These are phyloP conservation scores for Spilogale gracilis DNA, from an alignment of 2,113 vertebrate species.

Conservation along the genomic window DNA sequence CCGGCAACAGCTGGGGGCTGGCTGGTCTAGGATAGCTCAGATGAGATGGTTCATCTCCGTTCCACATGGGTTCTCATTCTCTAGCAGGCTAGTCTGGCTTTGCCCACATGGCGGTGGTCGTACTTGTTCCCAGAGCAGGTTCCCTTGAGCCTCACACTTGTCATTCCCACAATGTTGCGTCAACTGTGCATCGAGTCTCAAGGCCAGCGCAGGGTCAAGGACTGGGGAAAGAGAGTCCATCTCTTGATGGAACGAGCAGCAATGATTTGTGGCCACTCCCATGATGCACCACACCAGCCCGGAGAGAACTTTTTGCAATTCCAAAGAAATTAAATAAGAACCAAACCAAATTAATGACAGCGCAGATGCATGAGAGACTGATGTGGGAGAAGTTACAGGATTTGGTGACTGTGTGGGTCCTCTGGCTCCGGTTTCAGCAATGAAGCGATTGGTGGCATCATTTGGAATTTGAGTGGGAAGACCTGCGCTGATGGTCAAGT, in stretches of 20 bases:
- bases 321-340: conserved; percentile 1
- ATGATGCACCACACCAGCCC: background rate
- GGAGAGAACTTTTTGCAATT: background rate
- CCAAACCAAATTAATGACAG: background rate
- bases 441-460: background rate
- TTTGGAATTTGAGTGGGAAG: background rate
- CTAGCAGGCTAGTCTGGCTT: background rate
- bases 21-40: background rate
- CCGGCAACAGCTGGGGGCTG: background rate
- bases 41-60: background rate
- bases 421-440: background rate
- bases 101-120: background rate
- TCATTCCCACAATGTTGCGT: background rate
- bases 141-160: background rate
- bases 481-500: background rate
- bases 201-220: background rate
- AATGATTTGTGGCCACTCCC: background rate
- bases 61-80: background rate
- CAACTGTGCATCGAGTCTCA: background rate
- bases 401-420: background rate
- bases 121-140: background rate
- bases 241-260: background rate
- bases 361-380: background rate
- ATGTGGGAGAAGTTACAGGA: background rate
- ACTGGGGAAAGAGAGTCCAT: background rate